A percentile compares a stretch with the other conserved stretches of the same genome.
These are phyloP conservation scores for Sarcoramphus papa DNA, from an alignment of 2,797 vertebrate species.

Conservation along the genomic window DNA sequence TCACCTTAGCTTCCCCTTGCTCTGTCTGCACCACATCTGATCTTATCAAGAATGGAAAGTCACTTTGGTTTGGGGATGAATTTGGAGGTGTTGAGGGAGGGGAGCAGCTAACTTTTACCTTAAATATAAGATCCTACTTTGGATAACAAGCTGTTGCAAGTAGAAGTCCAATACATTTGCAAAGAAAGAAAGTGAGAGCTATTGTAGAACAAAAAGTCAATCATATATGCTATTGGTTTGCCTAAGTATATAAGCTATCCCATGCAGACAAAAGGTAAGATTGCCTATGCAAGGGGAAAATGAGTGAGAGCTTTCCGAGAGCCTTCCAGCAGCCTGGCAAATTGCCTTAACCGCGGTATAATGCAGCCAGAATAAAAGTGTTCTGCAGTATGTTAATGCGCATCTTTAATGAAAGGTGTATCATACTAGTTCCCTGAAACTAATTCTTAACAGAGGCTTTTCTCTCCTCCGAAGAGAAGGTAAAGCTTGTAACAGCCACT, in stretches of 20 bases:
- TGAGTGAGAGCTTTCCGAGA: background rate
- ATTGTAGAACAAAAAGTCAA: background rate
- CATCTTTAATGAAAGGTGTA: constrained; percentile 25
- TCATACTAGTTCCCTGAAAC: background rate
- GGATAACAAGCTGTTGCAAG: background rate
- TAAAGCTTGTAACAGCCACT: background rate
- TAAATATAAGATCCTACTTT: background rate
- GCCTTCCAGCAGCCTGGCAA: constrained; percentile 22
- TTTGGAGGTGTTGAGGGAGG: background rate
- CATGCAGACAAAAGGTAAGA: background rate
- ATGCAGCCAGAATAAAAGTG: constrained; percentile 16
- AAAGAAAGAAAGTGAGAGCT: background rate
- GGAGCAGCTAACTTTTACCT: background rate
- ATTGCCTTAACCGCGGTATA: background rate
- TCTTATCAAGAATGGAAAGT: background rate
- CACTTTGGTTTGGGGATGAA: background rate
- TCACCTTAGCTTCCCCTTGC: background rate
- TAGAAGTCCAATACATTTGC: background rate
- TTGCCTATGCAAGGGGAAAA: background rate
- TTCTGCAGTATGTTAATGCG: background rate
- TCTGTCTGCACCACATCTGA: background rate
- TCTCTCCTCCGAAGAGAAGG: background rate
- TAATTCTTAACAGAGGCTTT: constrained; percentile 9
- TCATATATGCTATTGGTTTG: background rate
- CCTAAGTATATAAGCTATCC: background rate